These are phyloP conservation scores for Cerastis rubricosa DNA, from an alignment of 2,888 invertebrate genomes.

Conservation along the genomic window DNA sequence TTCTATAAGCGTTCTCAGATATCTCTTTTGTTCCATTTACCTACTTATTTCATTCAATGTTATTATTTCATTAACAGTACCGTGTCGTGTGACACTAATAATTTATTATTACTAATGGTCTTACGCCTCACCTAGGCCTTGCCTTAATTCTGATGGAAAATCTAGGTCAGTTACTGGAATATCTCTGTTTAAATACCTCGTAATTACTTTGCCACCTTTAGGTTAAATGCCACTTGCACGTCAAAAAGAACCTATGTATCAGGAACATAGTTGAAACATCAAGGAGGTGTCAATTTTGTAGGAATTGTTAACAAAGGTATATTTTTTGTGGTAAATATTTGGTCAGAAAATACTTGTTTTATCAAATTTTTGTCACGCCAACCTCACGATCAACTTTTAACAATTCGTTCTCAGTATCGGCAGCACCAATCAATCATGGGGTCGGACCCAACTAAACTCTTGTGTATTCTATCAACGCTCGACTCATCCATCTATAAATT, in stretches of 20 bases:
- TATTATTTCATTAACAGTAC: slow-evolving; percentile 54
- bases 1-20: slow-evolving; percentile 51
- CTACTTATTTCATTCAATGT: slow-evolving; percentile 60
- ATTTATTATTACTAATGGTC: slow-evolving; percentile 13
- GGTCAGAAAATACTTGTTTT: neutral
- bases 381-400: slow-evolving; percentile 71
- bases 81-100: neutral
- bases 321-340: neutral
- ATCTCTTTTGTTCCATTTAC: slow-evolving; percentile 59
- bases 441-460: slow-evolving; percentile 77
- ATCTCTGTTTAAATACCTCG: neutral
- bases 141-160: neutral
- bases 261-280: neutral
- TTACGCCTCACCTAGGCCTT: too few relatives aligned
- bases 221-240: neutral
- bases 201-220: neutral
- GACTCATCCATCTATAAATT: slow-evolving; percentile 86
- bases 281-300: neutral
- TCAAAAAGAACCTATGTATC: neutral
- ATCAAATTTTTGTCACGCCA: slow-evolving; percentile 9
- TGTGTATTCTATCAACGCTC: slow-evolving; percentile 86
- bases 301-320: neutral
- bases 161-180: neutral
- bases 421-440: slow-evolving; percentile 84
- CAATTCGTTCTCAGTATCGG: slow-evolving; percentile 73